These are phyloP conservation scores for Clavelina lepadiformis DNA, from an alignment of 23 tunicate species.

Conservation along the genomic window DNA sequence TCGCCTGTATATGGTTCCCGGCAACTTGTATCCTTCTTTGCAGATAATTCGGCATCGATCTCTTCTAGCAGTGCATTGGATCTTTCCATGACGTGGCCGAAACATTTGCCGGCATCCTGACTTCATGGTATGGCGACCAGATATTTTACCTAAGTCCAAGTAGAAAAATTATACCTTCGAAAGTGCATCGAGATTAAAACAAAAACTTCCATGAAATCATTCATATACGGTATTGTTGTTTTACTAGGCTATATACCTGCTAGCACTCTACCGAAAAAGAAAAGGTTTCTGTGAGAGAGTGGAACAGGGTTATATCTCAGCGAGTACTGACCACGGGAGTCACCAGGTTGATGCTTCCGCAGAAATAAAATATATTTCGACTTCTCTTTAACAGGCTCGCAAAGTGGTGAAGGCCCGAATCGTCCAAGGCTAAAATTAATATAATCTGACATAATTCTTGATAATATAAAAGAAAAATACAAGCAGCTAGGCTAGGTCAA, in stretches of 20 bases:
- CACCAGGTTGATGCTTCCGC: neutral
- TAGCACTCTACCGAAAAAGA: constrained; percentile 5
- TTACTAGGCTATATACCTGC: neutral
- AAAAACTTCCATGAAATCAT: too few species aligned
- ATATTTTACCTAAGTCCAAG: constrained; percentile 16
- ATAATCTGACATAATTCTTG: neutral
- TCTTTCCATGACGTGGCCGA: constrained; percentile 18
- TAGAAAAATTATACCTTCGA: too few species aligned
- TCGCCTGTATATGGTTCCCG: constrained; percentile 6
- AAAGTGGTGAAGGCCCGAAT: constrained; percentile 17
- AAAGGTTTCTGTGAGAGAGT: constrained; percentile 1
- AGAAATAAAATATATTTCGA: constrained; percentile 15
- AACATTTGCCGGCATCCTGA: constrained; percentile 23
- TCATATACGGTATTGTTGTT: too few species aligned
- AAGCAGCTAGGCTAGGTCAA: neutral
- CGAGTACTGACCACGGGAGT: neutral
- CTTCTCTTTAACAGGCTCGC: constrained; percentile 4
- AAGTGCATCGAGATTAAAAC: too few species aligned
- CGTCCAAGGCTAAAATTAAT: constrained; percentile 16
- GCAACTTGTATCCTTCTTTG: constrained; percentile 4
- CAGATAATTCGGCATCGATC: constrained; percentile 26
- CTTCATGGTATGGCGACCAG: constrained; percentile 11
- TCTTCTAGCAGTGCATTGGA: constrained; percentile 13
- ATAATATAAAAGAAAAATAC: neutral
- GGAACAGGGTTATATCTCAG: constrained; percentile 26